Percentiles rank a stretch among this genome's conserved stretches.
Evolutionary conservation across 53 echinoderm and acorn worm genomes (phyloP).

Genomic region (Henricia sp.): DNA sequence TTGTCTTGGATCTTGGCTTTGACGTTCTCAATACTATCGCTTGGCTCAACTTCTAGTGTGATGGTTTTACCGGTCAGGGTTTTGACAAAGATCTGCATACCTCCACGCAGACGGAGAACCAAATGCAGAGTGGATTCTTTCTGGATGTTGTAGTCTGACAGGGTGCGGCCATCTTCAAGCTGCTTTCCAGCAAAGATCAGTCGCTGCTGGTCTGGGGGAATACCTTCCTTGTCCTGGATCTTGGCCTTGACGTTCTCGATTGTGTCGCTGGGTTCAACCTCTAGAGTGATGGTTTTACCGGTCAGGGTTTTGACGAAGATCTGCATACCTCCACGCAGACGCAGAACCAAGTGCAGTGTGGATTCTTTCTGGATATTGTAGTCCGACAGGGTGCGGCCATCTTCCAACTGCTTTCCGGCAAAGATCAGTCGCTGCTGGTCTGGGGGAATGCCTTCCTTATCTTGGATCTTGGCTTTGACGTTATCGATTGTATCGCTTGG

Average conservation of each 20-base stretch:
- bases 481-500: conserved; percentile 86
- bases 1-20: conserved; percentile 94
- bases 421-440: conserved; percentile 91
- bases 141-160: conserved; percentile 90
- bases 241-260: conserved; percentile 83
- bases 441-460: conserved; percentile 85
- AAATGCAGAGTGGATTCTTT: conserved; percentile 82
- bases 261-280: conserved; percentile 84
- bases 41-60: conserved; percentile 93
- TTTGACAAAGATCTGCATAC: conserved; percentile 91
- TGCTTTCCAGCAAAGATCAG: conserved; percentile 88
- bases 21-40: conserved; percentile 90
- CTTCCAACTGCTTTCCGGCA: conserved; percentile 83
- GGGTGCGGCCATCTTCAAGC: conserved; percentile 84
- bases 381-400: conserved; percentile 83
- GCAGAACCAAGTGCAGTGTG: conserved; percentile 81
- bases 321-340: conserved; percentile 92
- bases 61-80: conserved; percentile 94
- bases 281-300: conserved; percentile 84
- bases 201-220: conserved; percentile 89
- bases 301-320: conserved; percentile 93
- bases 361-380: conserved; percentile 92
- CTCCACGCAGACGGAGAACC: conserved; percentile 85
- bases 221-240: conserved; percentile 86
- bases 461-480: conserved; percentile 84